These are phyloP conservation scores for Probaryconus sp. DNA, from an alignment of 1,140 invertebrate species.

Conservation along the genomic window DNA sequence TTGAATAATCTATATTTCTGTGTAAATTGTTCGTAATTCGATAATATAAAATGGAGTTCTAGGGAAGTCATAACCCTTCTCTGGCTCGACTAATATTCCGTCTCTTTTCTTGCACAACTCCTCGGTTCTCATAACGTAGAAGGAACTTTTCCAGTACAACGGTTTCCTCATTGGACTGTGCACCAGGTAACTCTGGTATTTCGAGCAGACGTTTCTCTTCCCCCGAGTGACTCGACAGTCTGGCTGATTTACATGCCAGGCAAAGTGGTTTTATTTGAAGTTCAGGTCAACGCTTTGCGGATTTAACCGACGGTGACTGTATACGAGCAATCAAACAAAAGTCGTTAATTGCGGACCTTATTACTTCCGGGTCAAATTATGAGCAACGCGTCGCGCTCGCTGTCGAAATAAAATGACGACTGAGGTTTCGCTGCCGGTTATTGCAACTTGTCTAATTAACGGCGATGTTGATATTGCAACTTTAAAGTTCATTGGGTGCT, in stretches of 20 bases:
- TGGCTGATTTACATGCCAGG: conserved; percentile 37
- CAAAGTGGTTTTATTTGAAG: conserved; percentile 28
- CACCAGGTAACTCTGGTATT: conserved; percentile 38
- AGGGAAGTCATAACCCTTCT: too few relatives aligned
- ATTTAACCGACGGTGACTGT: conserved; percentile 1
- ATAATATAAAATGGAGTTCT: too few relatives aligned
- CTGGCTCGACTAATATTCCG: background rate
- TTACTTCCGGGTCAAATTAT: background rate
- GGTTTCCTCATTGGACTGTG: conserved; percentile 38
- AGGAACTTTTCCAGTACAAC: conserved; percentile 36
- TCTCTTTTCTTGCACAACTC: conserved; percentile 7
- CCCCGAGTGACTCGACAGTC: conserved; percentile 12
- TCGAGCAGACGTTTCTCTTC: conserved; percentile 32
- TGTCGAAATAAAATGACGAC: too few relatives aligned
- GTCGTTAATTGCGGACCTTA: conserved; percentile 10
- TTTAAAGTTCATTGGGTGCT: conserved; percentile 1
- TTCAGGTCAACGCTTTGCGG: conserved; percentile 5
- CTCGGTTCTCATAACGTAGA: conserved; percentile 31
- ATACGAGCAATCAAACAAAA: conserved; percentile 8
- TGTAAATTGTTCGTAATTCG: too few relatives aligned
- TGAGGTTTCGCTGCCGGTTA: too few relatives aligned
- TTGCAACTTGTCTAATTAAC: too few relatives aligned
- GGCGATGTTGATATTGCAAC: background rate
- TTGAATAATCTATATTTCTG: too few relatives aligned
- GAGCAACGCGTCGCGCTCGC: background rate